Evolutionary conservation across 1,140 invertebrate genomes (phyloP).

Genomic region (Xylocopa sonorina): DNA sequence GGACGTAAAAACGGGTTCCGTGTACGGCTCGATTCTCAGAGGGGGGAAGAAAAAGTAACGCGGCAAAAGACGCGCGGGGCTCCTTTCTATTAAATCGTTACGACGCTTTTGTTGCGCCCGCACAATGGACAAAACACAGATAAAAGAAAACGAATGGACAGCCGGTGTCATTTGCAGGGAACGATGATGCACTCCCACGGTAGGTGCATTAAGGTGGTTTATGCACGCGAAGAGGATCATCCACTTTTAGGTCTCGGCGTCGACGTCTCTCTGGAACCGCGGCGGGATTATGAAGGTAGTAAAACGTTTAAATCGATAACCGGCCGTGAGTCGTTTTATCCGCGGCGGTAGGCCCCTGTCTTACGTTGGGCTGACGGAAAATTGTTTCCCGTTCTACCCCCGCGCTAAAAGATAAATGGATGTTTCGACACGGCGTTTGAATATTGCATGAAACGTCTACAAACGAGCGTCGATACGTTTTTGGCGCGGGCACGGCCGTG

Average conservation of each 20-base stretch:
- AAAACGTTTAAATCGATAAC: conserved; percentile 62
- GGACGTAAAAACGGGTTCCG: conserved; percentile 7
- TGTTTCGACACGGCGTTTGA: conserved; percentile 23
- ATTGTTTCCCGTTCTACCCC: conserved; percentile 20
- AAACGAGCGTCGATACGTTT: background rate
- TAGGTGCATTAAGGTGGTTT: conserved; percentile 69
- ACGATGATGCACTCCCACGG: conserved; percentile 66
- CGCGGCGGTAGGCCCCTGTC: background rate
- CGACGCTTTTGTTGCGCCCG: conserved; percentile 57
- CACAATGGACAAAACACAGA: conserved; percentile 62
- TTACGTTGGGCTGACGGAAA: conserved; percentile 7
- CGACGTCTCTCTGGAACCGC: conserved; percentile 9
- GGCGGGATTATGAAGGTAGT: conserved; percentile 49
- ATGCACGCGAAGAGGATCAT: conserved; percentile 60
- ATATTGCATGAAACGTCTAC: conserved; percentile 18
- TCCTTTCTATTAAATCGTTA: conserved; percentile 65
- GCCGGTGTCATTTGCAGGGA: conserved; percentile 65
- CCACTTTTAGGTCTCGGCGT: conserved; percentile 43
- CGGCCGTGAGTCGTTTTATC: background rate
- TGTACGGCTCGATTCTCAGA: background rate
- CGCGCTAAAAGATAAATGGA: conserved; percentile 36
- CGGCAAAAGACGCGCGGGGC: conserved; percentile 22
- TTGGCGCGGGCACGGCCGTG: background rate
- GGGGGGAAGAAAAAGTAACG: background rate
- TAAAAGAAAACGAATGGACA: conserved; percentile 59